phyloP scores from a whole-genome alignment of 2,888 invertebrate species.

The Polietes domitor region DNA sequence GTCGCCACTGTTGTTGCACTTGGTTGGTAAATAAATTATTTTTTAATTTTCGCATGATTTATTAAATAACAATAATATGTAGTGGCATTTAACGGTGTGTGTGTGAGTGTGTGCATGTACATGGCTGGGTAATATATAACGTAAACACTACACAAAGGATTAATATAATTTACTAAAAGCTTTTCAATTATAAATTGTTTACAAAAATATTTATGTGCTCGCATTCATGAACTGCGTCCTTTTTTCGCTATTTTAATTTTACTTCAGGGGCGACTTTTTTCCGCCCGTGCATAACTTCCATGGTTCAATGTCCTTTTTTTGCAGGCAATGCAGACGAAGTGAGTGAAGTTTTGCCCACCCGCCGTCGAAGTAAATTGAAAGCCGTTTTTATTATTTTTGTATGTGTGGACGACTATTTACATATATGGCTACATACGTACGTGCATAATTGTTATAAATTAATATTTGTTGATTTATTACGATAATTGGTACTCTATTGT shows the following conservation, averaged over 20 bases:
- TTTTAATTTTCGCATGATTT: conserved; percentile 51
- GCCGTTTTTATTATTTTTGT: not conserved
- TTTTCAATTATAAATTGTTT: conserved; percentile 41
- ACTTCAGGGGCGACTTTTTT: conserved; percentile 3
- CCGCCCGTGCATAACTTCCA: not conserved
- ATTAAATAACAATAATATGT: conserved; percentile 47
- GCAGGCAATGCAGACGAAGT: no score
- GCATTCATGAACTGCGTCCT: not conserved
- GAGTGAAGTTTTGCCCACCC: no score
- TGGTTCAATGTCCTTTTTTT: conserved; percentile 14
- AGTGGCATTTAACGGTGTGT: not conserved
- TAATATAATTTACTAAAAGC: conserved; percentile 59
- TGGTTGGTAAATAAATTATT: conserved; percentile 53
- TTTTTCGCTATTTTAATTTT: conserved; percentile 11
- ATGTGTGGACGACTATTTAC: not conserved
- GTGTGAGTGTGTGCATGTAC: not conserved
- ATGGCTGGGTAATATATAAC: not conserved
- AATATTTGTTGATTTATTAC: conserved; percentile 49
- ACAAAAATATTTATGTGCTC: conserved; percentile 14
- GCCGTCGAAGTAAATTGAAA: no score
- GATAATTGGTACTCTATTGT: conserved; percentile 44
- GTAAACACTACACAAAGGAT: conserved; percentile 45
- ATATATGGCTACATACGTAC: not conserved
- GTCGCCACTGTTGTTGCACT: conserved; percentile 2
- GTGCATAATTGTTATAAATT: conserved; percentile 5